A percentile compares a stretch with the other conserved stretches of the same genome.
Conservation (phyloP, 2,888 invertebrate genomes). For the Danaus chrysippus region DNA sequence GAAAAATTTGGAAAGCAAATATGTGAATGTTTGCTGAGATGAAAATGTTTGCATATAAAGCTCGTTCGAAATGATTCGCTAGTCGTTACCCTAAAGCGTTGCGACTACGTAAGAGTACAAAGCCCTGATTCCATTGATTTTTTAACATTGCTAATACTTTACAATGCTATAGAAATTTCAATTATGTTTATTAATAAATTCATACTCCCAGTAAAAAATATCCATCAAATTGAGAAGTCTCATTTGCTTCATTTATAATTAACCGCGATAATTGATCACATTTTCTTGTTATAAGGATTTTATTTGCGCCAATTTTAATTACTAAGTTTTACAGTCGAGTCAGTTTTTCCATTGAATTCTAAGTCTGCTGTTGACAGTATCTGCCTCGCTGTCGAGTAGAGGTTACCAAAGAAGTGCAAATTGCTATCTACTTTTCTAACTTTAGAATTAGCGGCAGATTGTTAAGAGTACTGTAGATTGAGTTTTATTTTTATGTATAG, state of each 20-base stretch:
- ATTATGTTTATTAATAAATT: neutral
- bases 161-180: slow-evolving; percentile 18
- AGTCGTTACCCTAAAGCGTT: slow-evolving; percentile 41
- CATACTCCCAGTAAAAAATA: no score
- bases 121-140: slow-evolving; percentile 20
- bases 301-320: neutral
- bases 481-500: neutral
- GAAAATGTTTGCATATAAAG: slow-evolving; percentile 14
- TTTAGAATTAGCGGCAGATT: neutral
- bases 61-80: slow-evolving; percentile 20
- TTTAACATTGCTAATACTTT: slow-evolving; percentile 28
- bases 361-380: slow-evolving; percentile 1
- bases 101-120: slow-evolving; percentile 44
- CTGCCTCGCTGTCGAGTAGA: slow-evolving; percentile 1
- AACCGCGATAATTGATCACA: neutral
- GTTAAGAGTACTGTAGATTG: neutral
- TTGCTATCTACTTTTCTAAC: neutral
- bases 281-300: neutral
- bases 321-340: neutral
- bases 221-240: no score
- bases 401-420: slow-evolving; percentile 1
- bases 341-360: neutral
- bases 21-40: slow-evolving; percentile 7
- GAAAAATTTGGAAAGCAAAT: slow-evolving; percentile 10
- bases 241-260: no score